Percentiles rank a stretch among this genome's conserved stretches.
phyloP scores from a whole-genome alignment of 1,140 invertebrate genomes.

The Drosophila sp. region DNA sequence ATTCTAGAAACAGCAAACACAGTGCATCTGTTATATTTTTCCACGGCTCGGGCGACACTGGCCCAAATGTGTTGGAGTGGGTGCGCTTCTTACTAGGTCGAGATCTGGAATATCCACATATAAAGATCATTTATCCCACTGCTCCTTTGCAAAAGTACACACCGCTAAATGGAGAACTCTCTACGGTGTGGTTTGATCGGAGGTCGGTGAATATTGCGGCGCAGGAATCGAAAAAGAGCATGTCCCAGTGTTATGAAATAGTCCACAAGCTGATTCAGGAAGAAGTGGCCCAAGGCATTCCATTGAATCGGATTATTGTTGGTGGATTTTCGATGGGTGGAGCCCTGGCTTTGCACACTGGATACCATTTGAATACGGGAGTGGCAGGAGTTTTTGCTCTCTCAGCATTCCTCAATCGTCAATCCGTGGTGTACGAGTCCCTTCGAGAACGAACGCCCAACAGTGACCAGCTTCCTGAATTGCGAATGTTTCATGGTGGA shows the following conservation, averaged over 20 bases:
- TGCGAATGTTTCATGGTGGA: slow-evolving; percentile 84
- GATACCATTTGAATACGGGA: slow-evolving; percentile 85
- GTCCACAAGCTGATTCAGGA: slow-evolving; percentile 86
- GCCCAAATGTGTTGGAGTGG: slow-evolving; percentile 86
- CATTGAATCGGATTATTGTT: slow-evolving; percentile 87
- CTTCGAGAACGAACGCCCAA: slow-evolving; percentile 48
- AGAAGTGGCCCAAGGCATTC: slow-evolving; percentile 87
- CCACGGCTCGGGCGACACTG: slow-evolving; percentile 87
- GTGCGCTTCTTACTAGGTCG: slow-evolving; percentile 85
- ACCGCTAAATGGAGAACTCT: slow-evolving; percentile 86
- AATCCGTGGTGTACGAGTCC: slow-evolving; percentile 87
- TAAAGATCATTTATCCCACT: slow-evolving; percentile 89
- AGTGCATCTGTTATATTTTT: slow-evolving; percentile 86
- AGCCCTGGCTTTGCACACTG: slow-evolving; percentile 87
- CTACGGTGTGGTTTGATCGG: slow-evolving; percentile 90
- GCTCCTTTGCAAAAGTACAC: slow-evolving; percentile 88
- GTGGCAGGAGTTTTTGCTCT: slow-evolving; percentile 88
- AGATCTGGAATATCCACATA: slow-evolving; percentile 87
- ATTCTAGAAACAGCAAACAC: slow-evolving; percentile 64
- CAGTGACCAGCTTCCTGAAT: slow-evolving; percentile 57
- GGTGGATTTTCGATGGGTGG: slow-evolving; percentile 92
- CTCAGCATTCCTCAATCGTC: slow-evolving; percentile 89
- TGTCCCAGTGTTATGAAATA: slow-evolving; percentile 85
- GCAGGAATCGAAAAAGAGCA: slow-evolving; percentile 85
- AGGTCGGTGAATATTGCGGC: slow-evolving; percentile 85